These are phyloP conservation scores for Norana najaformis DNA, from an alignment of 2,888 invertebrate genomes.

Conservation along the genomic window DNA sequence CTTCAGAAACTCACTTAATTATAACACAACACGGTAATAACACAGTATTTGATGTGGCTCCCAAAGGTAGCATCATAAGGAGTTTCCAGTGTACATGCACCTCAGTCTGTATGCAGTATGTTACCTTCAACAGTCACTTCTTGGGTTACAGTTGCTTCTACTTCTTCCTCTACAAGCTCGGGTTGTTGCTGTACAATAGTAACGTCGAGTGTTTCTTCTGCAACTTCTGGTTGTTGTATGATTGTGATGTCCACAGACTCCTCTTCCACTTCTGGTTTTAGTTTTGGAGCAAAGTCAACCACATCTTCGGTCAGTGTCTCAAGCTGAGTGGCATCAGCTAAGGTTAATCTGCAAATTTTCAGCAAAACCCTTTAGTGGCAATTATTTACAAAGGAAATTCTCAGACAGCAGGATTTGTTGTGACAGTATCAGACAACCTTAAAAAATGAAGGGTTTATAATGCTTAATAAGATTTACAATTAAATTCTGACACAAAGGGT, in stretches of 20 bases:
- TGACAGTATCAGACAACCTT: background rate
- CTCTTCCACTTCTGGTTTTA: slow-evolving; percentile 10
- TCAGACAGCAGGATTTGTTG: background rate
- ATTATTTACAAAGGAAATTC: background rate
- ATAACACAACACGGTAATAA: background rate
- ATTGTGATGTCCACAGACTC: background rate
- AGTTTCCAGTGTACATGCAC: background rate
- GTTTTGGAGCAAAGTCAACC: slow-evolving; percentile 14
- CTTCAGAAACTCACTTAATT: background rate
- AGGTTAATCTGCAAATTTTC: background rate
- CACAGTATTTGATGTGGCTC: background rate
- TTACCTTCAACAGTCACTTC: background rate
- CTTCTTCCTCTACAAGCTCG: slow-evolving; percentile 8
- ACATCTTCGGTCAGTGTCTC: slow-evolving; percentile 14
- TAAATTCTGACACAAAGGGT: background rate
- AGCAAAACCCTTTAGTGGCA: background rate
- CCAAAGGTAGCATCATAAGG: background rate
- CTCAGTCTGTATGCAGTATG: background rate
- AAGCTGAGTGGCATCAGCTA: background rate
- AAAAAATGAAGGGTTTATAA: background rate
- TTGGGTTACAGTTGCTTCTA: slow-evolving; percentile 27
- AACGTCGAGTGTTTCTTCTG: slow-evolving; percentile 2
- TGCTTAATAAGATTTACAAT: background rate
- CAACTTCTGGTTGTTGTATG: slow-evolving; percentile 15
- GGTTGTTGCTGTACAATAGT: background rate